A percentile compares a stretch with the other conserved stretches of the same genome.
These are phyloP conservation scores for Hofmannophila pseudospretella DNA, from an alignment of 2,888 invertebrate species.

Conservation along the genomic window DNA sequence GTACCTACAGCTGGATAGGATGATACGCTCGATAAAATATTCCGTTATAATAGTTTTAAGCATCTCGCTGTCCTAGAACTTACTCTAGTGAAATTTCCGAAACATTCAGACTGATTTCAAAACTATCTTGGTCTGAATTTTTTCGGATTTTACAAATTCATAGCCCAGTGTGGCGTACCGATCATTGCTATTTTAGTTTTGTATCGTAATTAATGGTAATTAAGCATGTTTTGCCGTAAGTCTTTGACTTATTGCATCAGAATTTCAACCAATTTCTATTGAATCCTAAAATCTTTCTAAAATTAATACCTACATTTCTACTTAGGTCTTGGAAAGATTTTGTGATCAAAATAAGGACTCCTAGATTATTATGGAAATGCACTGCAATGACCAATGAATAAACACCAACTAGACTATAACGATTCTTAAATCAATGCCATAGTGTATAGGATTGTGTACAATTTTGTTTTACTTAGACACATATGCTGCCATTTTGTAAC, in stretches of 20 bases:
- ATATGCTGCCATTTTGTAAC: constrained; percentile 19
- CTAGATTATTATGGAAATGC: neutral
- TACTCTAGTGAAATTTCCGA: constrained; percentile 1
- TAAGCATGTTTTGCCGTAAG: too few species aligned
- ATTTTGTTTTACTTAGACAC: constrained; percentile 13
- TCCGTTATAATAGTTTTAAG: constrained; percentile 8
- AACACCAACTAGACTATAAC: neutral
- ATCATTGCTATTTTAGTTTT: constrained; percentile 21
- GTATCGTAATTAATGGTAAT: constrained; percentile 15
- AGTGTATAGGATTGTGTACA: constrained; percentile 13
- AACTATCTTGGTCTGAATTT: too few species aligned
- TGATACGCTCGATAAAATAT: constrained; percentile 6
- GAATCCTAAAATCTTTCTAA: too few species aligned
- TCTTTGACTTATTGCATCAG: constrained; percentile 7
- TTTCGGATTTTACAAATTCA: too few species aligned
- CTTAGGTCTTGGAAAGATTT: neutral
- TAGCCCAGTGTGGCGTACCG: constrained; percentile 9
- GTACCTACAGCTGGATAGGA: constrained; percentile 12
- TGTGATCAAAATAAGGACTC: neutral
- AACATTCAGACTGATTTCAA: constrained; percentile 7
- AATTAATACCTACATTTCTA: constrained; percentile 5
- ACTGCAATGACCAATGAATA: neutral
- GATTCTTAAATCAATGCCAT: constrained; percentile 12
- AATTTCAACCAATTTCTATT: neutral
- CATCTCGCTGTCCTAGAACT: constrained; percentile 14